Percentiles rank a stretch among this genome's conserved stretches.
These are phyloP conservation scores for Enteromius viviparus DNA, from an alignment of 2,797 vertebrate genomes.

Conservation along the genomic window DNA sequence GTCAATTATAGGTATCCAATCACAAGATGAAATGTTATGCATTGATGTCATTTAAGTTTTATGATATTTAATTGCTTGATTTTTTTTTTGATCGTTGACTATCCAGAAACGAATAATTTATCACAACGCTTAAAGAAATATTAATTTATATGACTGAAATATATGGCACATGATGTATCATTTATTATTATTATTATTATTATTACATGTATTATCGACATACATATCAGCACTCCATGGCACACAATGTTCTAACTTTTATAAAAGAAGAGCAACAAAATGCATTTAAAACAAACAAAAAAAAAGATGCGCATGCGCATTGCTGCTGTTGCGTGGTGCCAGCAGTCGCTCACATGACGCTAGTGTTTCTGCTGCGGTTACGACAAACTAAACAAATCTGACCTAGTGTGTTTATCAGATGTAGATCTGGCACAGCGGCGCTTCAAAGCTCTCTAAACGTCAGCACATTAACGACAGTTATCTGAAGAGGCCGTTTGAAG, in stretches of 20 bases:
- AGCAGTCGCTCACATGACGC: constrained; percentile 48
- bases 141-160: not conserved
- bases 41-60: not conserved
- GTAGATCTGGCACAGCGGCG: no score
- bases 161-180: not conserved
- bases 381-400: constrained; percentile 41
- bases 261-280: not conserved
- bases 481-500: not conserved
- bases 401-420: not conserved
- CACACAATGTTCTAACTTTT: not conserved
- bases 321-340: not conserved
- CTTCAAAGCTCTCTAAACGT: not conserved
- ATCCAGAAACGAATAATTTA: not conserved
- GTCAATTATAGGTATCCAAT: not conserved
- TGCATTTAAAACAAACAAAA: not conserved
- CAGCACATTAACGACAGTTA: not conserved
- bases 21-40: not conserved
- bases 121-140: not conserved
- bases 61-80: not conserved
- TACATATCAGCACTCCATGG: no score
- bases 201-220: not conserved
- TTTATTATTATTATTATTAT: not conserved
- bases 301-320: constrained; percentile 19
- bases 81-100: no score
- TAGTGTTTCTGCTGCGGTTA: constrained; percentile 32